phyloP scores from a whole-genome alignment of 2,888 invertebrate species.

The Mesopsocus fuscifrons region DNA sequence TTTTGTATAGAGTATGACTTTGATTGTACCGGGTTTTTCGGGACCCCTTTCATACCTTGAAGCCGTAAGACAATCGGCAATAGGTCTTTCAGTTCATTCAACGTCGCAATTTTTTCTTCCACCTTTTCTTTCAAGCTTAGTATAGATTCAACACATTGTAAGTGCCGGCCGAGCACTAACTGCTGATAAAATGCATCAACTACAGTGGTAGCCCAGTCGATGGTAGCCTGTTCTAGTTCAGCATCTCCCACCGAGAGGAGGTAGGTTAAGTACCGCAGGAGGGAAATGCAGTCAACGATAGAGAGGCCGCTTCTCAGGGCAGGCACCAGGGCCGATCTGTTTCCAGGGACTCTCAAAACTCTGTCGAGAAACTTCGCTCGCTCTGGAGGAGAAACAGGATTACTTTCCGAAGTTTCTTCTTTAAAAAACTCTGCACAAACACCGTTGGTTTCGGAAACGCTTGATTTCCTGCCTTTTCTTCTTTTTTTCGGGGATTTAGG shows the following conservation, averaged over 20 bases:
- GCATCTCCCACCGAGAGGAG: not conserved
- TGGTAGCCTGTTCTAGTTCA: not conserved
- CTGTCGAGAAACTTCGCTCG: not conserved
- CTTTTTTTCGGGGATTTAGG: too few relatives aligned
- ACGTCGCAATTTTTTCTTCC: not conserved
- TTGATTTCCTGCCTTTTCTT: too few relatives aligned
- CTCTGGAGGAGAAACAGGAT: not conserved
- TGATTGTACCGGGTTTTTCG: not conserved
- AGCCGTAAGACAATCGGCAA: not conserved
- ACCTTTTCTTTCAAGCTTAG: not conserved
- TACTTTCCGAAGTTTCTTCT: not conserved
- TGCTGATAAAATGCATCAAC: slow-evolving; percentile 5
- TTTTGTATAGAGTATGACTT: not conserved
- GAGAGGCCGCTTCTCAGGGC: not conserved
- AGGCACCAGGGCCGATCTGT: not conserved
- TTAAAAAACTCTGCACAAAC: too few relatives aligned
- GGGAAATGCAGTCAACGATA: not conserved
- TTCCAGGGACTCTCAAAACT: not conserved
- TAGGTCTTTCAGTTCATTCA: not conserved
- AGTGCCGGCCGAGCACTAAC: not conserved
- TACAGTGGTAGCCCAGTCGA: slow-evolving; percentile 1
- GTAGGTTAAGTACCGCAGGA: not conserved
- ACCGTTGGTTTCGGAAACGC: not conserved
- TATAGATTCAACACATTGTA: not conserved
- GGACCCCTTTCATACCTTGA: not conserved